Conservation (phyloP, 64 coral and sea anemone genomes). For the Catalaphyllia jardinei region DNA sequence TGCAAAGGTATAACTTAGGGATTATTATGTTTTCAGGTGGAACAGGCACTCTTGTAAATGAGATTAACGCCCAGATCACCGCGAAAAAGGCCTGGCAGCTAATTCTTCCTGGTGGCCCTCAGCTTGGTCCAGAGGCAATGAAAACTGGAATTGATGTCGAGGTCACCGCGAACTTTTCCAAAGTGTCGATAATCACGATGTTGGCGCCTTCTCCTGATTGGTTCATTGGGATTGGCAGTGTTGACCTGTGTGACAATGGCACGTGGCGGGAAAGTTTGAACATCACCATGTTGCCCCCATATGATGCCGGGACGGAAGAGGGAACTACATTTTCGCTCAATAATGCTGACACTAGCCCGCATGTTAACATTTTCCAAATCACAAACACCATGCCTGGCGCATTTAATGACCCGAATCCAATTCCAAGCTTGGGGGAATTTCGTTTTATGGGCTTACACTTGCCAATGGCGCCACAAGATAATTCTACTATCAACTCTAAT, state of each 20-base stretch:
- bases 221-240: not conserved
- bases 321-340: not conserved
- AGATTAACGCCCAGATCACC: not conserved
- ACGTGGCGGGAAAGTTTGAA: not conserved
- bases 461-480: too few relatives aligned
- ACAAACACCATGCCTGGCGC: slow-evolving; percentile 6
- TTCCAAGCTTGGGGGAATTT: not conserved
- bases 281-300: not conserved
- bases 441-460: not conserved
- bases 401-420: not conserved
- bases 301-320: not conserved
- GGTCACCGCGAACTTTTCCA: not conserved
- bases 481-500: too few relatives aligned
- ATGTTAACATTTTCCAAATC: not conserved
- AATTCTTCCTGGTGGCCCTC: not conserved
- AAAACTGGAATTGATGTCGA: not conserved
- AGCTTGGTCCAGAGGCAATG: not conserved
- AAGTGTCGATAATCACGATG: not conserved
- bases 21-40: not conserved
- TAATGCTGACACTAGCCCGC: not conserved
- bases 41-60: not conserved
- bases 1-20: too few relatives aligned
- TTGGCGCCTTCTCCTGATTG: not conserved
- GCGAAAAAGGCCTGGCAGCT: not conserved
- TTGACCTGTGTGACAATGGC: not conserved